phyloP scores from a whole-genome alignment of 1,140 invertebrate genomes.

The Battus philenor region DNA sequence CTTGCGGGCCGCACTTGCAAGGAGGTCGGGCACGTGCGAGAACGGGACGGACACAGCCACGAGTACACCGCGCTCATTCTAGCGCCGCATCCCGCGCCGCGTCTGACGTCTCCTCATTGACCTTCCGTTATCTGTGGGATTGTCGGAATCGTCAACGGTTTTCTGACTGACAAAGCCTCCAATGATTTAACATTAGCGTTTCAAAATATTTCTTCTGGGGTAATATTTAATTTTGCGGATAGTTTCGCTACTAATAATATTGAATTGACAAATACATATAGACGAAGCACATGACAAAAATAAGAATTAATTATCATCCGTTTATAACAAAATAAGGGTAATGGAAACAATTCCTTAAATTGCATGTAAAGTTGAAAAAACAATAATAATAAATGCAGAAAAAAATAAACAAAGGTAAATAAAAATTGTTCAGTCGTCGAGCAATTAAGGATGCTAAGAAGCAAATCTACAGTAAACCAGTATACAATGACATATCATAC shows the following conservation, averaged over 20 bases:
- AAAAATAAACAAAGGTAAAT: neutral
- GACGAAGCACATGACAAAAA: neutral
- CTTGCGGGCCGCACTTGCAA: conserved; percentile 72
- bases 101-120: conserved; percentile 66
- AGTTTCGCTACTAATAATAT: too few relatives aligned
- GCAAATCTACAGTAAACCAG: conserved; percentile 69
- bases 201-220: too few relatives aligned
- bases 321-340: too few relatives aligned
- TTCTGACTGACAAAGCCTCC: conserved; percentile 24
- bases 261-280: too few relatives aligned
- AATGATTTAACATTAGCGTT: conserved; percentile 3
- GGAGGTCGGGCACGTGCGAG: conserved; percentile 61
- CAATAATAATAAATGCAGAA: too few relatives aligned
- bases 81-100: conserved; percentile 24
- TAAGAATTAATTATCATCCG: too few relatives aligned
- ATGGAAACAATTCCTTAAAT: too few relatives aligned
- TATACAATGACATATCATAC: conserved; percentile 72
- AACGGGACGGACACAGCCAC: conserved; percentile 36
- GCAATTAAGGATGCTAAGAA: conserved; percentile 70
- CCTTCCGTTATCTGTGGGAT: conserved; percentile 69
- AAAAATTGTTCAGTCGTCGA: conserved; percentile 53
- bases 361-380: too few relatives aligned
- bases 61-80: conserved; percentile 14
- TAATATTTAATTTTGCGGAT: too few relatives aligned
- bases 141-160: conserved; percentile 49